Evolutionary conservation across 2,113 vertebrate species (phyloP).

Genomic region (Lepus timidus): DNA sequence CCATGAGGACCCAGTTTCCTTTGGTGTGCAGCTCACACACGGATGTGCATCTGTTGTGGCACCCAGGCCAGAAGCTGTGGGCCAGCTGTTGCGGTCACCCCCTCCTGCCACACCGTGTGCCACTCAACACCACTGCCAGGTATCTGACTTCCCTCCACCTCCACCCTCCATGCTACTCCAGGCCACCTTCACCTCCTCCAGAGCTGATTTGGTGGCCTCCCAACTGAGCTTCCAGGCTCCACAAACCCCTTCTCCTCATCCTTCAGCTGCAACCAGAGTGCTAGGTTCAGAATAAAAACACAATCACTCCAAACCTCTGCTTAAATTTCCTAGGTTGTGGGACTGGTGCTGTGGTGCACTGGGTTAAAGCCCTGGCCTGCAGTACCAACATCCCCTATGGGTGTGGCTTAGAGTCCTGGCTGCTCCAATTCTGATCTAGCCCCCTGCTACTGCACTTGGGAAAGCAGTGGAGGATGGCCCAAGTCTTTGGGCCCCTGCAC

Average conservation of each 20-base stretch:
- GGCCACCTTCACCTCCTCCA: neutral
- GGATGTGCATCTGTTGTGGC: neutral
- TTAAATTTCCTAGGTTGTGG: too few species aligned
- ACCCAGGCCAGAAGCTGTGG: neutral
- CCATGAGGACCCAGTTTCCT: accelerated
- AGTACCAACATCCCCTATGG: too few species aligned
- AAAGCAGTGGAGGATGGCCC: too few species aligned
- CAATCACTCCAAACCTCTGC: neutral
- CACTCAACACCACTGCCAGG: accelerated
- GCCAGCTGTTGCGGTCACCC: too few species aligned
- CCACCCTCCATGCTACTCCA: neutral
- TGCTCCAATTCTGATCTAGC: too few species aligned
- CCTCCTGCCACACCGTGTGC: accelerated
- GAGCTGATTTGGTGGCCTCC: neutral
- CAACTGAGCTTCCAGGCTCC: neutral
- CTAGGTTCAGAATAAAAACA: neutral
- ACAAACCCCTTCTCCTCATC: neutral
- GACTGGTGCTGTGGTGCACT: too few species aligned
- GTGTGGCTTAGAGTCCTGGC: too few species aligned
- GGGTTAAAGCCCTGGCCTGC: too few species aligned
- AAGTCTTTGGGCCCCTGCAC: too few species aligned
- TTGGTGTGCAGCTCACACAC: neutral
- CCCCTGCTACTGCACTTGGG: too few species aligned
- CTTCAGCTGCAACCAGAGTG: neutral
- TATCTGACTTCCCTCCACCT: too few species aligned